These are phyloP conservation scores for Rhinatrema bivittatum DNA, from an alignment of 2,797 vertebrate species.

Conservation along the genomic window DNA sequence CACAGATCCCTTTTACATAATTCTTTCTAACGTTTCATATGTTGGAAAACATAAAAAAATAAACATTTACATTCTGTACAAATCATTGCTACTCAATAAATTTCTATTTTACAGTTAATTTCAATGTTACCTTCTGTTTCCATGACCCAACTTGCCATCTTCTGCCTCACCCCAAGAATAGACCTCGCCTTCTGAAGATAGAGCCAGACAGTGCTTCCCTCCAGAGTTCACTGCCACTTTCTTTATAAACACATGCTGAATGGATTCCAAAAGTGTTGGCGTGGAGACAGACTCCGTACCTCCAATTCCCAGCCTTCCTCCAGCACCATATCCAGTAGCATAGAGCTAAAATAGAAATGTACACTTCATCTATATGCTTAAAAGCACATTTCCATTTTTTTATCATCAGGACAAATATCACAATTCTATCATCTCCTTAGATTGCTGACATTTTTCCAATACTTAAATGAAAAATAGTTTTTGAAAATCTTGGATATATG, in stretches of 20 bases:
- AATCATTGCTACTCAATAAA: too few relatives aligned
- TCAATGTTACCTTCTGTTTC: constrained; percentile 79
- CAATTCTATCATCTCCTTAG: background rate
- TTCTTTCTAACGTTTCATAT: too few relatives aligned
- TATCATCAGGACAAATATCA: background rate
- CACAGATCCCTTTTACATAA: too few relatives aligned
- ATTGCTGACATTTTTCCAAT: too few relatives aligned
- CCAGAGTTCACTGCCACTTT: constrained; percentile 97
- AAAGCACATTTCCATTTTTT: background rate
- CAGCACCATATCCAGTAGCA: constrained; percentile 93
- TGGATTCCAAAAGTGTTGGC: constrained; percentile 90
- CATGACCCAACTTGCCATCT: constrained; percentile 93
- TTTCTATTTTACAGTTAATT: too few relatives aligned
- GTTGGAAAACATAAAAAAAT: too few relatives aligned
- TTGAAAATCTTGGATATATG: too few relatives aligned
- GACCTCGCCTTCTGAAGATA: constrained; percentile 94
- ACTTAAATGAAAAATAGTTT: too few relatives aligned
- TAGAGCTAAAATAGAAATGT: constrained; percentile 67
- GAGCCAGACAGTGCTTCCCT: constrained; percentile 92
- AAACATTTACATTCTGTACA: too few relatives aligned
- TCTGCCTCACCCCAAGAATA: constrained; percentile 98
- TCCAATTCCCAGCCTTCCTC: constrained; percentile 88
- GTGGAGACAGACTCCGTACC: constrained; percentile 95
- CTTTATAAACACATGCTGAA: constrained; percentile 95
- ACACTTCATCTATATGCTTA: background rate